phyloP scores from a whole-genome alignment of 1,140 invertebrate species.

The Stegodyphus mimosarum region DNA sequence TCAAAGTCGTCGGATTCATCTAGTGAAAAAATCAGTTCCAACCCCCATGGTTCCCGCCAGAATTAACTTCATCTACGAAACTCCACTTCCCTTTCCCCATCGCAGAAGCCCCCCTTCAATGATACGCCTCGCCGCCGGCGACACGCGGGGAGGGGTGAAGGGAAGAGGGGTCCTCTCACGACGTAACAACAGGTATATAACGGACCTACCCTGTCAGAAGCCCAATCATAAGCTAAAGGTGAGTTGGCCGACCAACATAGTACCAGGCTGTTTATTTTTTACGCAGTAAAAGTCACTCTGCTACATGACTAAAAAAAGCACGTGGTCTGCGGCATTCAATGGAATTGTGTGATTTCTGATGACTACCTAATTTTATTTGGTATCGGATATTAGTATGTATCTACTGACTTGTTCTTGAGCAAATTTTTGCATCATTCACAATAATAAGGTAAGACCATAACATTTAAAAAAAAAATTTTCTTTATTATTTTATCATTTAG shows the following conservation, averaged over 20 bases:
- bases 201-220: slow-evolving; percentile 12
- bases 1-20: slow-evolving; percentile 14
- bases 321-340: too few relatives aligned
- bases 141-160: background rate
- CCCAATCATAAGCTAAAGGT: slow-evolving; percentile 21
- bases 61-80: slow-evolving; percentile 4
- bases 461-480: too few relatives aligned
- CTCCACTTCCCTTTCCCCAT: background rate
- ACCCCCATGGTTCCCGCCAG: slow-evolving; percentile 18
- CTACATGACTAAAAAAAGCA: too few relatives aligned
- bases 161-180: background rate
- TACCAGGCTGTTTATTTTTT: too few relatives aligned
- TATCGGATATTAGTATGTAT: too few relatives aligned
- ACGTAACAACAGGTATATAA: slow-evolving; percentile 52
- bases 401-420: too few relatives aligned
- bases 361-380: too few relatives aligned
- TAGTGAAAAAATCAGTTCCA: slow-evolving; percentile 3
- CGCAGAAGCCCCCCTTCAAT: background rate
- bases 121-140: slow-evolving; percentile 29
- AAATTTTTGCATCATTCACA: too few relatives aligned
- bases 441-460: too few relatives aligned
- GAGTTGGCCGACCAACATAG: background rate
- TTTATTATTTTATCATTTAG: too few relatives aligned
- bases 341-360: too few relatives aligned
- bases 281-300: too few relatives aligned